A percentile compares a stretch with the other conserved stretches of the same genome.
phyloP scores from a whole-genome alignment of 2,113 vertebrate species.

The Pollimyrus isidori region DNA sequence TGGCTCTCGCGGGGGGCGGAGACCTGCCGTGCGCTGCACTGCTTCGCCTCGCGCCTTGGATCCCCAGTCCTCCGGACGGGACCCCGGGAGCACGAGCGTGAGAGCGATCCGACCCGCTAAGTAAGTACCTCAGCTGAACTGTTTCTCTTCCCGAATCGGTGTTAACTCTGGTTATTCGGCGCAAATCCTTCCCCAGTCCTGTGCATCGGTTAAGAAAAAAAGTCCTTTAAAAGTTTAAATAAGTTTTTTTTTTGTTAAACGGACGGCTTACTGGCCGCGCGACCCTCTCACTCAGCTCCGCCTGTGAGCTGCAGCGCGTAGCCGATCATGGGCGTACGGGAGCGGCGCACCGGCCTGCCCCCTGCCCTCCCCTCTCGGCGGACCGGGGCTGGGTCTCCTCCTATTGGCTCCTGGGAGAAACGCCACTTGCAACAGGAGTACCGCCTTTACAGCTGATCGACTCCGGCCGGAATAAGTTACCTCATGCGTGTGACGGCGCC shows the following conservation, averaged over 20 bases:
- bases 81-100: not conserved
- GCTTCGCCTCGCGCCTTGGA: not conserved
- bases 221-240: not conserved
- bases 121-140: not conserved
- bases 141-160: not conserved
- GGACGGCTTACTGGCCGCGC: not conserved
- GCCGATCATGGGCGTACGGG: not conserved
- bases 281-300: not conserved
- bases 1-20: constrained; percentile 41
- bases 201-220: not conserved
- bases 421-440: not conserved
- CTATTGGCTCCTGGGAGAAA: not conserved
- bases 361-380: not conserved
- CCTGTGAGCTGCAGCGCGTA: not conserved
- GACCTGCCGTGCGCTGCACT: not conserved
- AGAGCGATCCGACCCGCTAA: not conserved
- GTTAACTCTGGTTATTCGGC: not conserved
- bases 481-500: not conserved
- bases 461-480: not conserved
- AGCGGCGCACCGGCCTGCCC: not conserved
- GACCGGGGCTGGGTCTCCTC: not conserved
- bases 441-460: not conserved
- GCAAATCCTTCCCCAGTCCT: not conserved
- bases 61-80: not conserved
- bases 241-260: not conserved